Base-by-base conservation (phyloP, 1,140 invertebrate genomes). In the Camponotus vicinus region DNA sequence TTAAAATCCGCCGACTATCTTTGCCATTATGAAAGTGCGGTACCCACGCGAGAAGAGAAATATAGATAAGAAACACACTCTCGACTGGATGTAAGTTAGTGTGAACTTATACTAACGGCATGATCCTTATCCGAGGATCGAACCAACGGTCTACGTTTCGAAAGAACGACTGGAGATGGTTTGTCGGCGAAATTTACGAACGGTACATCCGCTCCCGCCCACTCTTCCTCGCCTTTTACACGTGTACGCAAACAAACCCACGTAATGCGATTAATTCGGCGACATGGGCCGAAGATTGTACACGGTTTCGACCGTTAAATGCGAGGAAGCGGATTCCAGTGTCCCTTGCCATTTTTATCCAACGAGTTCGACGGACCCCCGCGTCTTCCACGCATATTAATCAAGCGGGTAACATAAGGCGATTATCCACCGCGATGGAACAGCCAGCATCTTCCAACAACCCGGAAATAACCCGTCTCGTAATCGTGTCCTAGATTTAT, bases 181-280 rank as follows among this genome's bases (percentile, higher is more conserved):
- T 70, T 1, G 79, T 18, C 42, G 69, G 57, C 18, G n/a, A 83
- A 83, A 83, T 83, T 82, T 83, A 83, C 55, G 70, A 55, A 73
- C 49, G 79, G 55, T 75, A 70, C 66, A 49, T 61, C 11, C 63
- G n/a, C 7, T 21, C 13, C 15, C 55, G 37, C 63, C 73, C 42
- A 73, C 79, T 37, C 55, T 18, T 61, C 13, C 55, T 61, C 49
- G 18, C 55, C 79, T 57, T 73, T 83, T 83, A 49, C 55, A 18
- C 18, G 15, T 40, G 52, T 61, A 73, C 67, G 55, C 79, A 73
- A 83, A 75, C 55, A 83, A 83, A 70, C 69, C 69, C 79, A 83
- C 69, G 59, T 83, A 75, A 83, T 49, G 55, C 69, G 69, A 83
- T 63, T 83, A 83, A 83, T 83, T 83, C 55, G 79, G 18, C 49